Evolutionary conservation across 2,888 invertebrate genomes (phyloP).

Genomic region (Stratiomys singularior): DNA sequence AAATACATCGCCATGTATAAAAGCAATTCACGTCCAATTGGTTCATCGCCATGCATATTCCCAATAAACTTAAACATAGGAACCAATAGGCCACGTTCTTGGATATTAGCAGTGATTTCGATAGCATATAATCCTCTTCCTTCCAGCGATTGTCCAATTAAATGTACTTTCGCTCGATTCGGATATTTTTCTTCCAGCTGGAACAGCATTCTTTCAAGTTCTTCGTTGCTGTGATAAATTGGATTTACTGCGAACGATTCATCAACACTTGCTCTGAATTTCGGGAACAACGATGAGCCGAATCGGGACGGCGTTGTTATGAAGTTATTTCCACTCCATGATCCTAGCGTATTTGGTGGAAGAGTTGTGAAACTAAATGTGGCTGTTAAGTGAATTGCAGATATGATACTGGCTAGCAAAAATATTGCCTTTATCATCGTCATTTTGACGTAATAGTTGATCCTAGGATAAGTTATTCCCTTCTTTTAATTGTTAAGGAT

Average conservation of each 20-base stretch:
- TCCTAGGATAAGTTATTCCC: not conserved
- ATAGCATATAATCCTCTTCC: constrained; percentile 77
- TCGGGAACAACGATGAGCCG: not conserved
- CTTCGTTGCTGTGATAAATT: constrained; percentile 77
- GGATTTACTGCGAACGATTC: constrained; percentile 71
- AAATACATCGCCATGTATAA: constrained; percentile 87
- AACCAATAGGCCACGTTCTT: constrained; percentile 69
- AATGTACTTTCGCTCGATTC: constrained; percentile 74
- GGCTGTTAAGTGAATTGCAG: not conserved
- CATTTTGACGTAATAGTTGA: not conserved
- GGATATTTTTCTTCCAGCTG: constrained; percentile 75
- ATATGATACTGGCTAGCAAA: constrained; percentile 8
- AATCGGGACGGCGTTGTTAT: not conserved
- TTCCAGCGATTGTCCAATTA: constrained; percentile 86
- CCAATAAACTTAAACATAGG: constrained; percentile 95
- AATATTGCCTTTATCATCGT: constrained; percentile 8
- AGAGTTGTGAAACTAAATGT: constrained; percentile 24
- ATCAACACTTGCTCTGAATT: constrained; percentile 56
- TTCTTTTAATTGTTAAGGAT: not conserved
- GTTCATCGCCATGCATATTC: constrained; percentile 97
- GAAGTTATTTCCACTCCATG: not conserved
- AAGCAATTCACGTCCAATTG: constrained; percentile 85
- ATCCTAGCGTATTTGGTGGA: not conserved
- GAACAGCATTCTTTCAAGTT: constrained; percentile 73
- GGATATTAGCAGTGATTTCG: constrained; percentile 80